These are phyloP conservation scores for Aurelia aurita complex sp. Pacific DNA, from an alignment of 30 jellyfish, hydroid and myxozoan species.

Conservation along the genomic window DNA sequence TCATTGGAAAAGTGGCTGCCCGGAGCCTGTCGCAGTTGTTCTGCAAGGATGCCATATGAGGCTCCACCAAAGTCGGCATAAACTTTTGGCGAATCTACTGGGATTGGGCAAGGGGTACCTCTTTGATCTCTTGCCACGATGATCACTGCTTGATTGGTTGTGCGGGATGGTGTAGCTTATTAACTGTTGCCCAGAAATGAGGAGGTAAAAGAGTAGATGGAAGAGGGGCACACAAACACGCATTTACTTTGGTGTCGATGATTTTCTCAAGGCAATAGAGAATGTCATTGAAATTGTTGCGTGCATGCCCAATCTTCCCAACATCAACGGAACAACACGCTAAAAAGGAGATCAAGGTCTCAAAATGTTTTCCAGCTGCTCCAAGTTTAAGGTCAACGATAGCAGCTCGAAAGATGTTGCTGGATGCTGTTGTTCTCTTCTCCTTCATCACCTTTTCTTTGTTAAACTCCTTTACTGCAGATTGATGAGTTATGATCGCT, in stretches of 20 bases:
- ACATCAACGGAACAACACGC: constrained; percentile 54
- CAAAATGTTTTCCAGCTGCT: constrained; percentile 41
- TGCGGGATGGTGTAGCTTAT: constrained; percentile 40
- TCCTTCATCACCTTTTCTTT: background rate
- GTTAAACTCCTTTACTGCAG: constrained; percentile 10
- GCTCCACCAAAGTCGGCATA: constrained; percentile 31
- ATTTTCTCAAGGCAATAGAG: constrained; percentile 27
- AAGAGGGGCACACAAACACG: constrained; percentile 19
- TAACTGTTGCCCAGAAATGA: constrained; percentile 55
- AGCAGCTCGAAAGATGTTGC: constrained; percentile 29
- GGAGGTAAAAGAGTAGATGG: constrained; percentile 63
- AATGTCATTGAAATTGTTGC: constrained; percentile 58
- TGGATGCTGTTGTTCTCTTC: constrained; percentile 35
- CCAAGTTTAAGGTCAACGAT: constrained; percentile 37
- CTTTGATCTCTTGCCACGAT: constrained; percentile 36
- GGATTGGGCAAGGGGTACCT: constrained; percentile 45
- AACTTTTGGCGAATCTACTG: constrained; percentile 40
- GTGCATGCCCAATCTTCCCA: constrained; percentile 70
- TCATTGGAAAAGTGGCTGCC: constrained; percentile 36
- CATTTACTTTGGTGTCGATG: constrained; percentile 14
- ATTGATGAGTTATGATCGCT: constrained; percentile 5
- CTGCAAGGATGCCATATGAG: constrained; percentile 53
- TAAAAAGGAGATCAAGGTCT: constrained; percentile 33
- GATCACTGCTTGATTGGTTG: constrained; percentile 43
- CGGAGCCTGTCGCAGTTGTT: constrained; percentile 14